Base-by-base conservation (phyloP, 2,888 invertebrate species). In the Koerneria pararmatus region DNA sequence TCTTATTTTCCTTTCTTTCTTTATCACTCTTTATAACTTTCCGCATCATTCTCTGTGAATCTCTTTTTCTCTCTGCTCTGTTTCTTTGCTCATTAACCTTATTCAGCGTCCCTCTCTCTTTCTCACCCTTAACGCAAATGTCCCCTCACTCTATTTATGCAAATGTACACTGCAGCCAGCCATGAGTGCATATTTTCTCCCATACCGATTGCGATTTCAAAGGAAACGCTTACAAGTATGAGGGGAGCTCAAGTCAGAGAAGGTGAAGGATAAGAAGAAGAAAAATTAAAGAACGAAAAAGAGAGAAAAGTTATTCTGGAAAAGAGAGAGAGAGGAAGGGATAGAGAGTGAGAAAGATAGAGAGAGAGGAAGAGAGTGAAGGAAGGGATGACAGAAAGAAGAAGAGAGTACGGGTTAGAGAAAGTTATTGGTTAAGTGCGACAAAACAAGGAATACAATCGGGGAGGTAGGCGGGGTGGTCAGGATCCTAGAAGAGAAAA, bases 11-110 rank as follows among this genome's bases (percentile, higher is more conserved):
- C 54, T 24, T 34, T 19, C n/a, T 29, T 24, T 29, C 24, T 34
- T 54, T 54, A 54, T 54, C 34, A 54, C 32, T 32, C 54, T 32
- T 31, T 54, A 31, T 29, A n/a, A 54, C 54, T 34, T 54, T 32
- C 54, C 34, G 32, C 15, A 8, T 11, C 41, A 15, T 11, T 11
- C 11, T 11, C 41, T 41, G 41, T 29, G 31, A n/a, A 31, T 54
- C 54, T 54, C 54, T 54, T 34, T 29, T 8, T 54, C 29, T 29
- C 31, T 54, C 29, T 22, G 32, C 29, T 34, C 31, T 3, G n/a
- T n/a, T n/a, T 54, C 54, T 54, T 22, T n/a, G 31, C 56, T 24
- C 8, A 6, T 34, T 22, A 11, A 2, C 34, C 34, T 34, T 3
- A 15, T 11, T 31, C 27, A 31, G 31, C 1, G 3, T 34, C 1